Evolutionary conservation across 1,140 invertebrate genomes (phyloP).

Genomic region (Hormaphis cornu): DNA sequence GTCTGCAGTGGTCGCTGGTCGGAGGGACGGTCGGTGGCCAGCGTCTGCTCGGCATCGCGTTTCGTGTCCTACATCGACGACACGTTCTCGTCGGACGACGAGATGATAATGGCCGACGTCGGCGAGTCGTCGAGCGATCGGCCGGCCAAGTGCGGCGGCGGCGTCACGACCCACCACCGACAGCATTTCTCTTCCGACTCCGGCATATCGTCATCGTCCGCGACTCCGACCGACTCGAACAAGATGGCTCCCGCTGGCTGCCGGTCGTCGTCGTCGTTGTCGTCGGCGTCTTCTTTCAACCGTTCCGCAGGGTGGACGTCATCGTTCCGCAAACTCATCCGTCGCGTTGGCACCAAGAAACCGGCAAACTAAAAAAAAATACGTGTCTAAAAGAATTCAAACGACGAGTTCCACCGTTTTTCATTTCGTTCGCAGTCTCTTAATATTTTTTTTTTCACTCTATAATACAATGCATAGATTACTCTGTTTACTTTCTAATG

Average conservation of each 20-base stretch:
- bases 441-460: too few relatives aligned
- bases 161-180: constrained; percentile 40
- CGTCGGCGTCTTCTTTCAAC: constrained; percentile 38
- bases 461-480: not conserved
- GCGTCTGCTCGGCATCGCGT: constrained; percentile 34
- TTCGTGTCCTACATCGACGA: constrained; percentile 40
- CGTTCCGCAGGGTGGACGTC: constrained; percentile 47
- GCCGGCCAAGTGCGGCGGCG: constrained; percentile 37
- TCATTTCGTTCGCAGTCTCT: too few relatives aligned
- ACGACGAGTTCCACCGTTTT: too few relatives aligned
- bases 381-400: not conserved
- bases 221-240: constrained; percentile 38
- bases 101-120: too few relatives aligned
- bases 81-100: constrained; percentile 40
- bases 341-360: constrained; percentile 42
- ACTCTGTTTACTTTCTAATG: too few relatives aligned
- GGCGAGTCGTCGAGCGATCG: constrained; percentile 41
- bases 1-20: too few relatives aligned
- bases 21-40: constrained; percentile 4
- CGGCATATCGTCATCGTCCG: constrained; percentile 36
- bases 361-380: too few relatives aligned
- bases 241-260: constrained; percentile 39
- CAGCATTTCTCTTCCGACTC: constrained; percentile 42
- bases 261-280: constrained; percentile 36
- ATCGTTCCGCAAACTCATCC: constrained; percentile 48